phyloP scores from a whole-genome alignment of 2,113 vertebrate genomes.

The Erythrolamprus reginae region DNA sequence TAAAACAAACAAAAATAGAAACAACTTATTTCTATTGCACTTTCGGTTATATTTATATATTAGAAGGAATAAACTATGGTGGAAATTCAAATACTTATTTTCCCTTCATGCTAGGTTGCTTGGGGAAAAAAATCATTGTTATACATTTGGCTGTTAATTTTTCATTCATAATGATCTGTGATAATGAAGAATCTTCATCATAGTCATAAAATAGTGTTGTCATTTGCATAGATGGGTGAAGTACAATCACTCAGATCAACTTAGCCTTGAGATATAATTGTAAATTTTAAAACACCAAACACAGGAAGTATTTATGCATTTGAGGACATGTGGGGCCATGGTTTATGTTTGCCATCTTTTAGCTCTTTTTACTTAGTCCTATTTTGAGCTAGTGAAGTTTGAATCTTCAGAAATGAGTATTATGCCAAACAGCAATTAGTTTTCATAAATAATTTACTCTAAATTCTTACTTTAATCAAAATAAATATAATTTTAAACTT shows the following conservation, averaged over 20 bases:
- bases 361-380: not conserved
- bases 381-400: not conserved
- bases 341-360: not conserved
- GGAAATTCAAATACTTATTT: not conserved
- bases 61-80: not conserved
- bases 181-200: not conserved
- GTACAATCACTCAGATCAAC: not conserved
- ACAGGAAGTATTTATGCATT: not conserved
- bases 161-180: not conserved
- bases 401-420: not conserved
- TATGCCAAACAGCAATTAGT: not conserved
- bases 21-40: not conserved
- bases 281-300: not conserved
- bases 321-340: not conserved
- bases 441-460: not conserved
- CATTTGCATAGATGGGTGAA: not conserved
- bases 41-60: not conserved
- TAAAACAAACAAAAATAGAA: not conserved
- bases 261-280: not conserved
- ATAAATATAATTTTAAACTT: not conserved
- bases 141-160: not conserved
- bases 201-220: not conserved
- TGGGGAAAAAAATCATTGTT: not conserved
- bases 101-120: not conserved
- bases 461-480: not conserved